phyloP scores from a whole-genome alignment of 2,113 vertebrate genomes.

The Scophthalmus maximus region DNA sequence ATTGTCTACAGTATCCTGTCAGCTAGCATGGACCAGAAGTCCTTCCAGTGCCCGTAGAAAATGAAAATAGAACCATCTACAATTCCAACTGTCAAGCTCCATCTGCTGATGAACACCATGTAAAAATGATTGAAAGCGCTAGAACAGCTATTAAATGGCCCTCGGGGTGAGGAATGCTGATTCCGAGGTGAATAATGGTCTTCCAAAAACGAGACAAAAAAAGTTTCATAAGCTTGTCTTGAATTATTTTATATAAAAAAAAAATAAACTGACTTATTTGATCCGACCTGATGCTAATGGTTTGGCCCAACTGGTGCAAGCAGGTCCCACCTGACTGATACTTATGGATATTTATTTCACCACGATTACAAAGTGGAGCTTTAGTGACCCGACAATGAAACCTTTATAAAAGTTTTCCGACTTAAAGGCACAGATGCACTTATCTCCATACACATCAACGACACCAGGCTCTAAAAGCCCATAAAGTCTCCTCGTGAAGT shows the following conservation, averaged over 20 bases:
- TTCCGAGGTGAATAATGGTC: no score
- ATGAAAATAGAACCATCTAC: neutral
- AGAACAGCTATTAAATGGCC: no score
- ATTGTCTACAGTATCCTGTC: neutral
- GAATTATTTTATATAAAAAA: no score
- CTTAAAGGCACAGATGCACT: neutral
- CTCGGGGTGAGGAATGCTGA: no score
- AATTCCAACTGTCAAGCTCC: neutral
- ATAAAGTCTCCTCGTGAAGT: slow-evolving; percentile 31
- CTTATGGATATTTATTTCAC: neutral
- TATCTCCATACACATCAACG: slow-evolving; percentile 14
- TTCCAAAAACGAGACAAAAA: no score
- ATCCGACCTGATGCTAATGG: neutral
- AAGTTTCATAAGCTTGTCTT: no score
- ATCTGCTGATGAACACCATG: neutral
- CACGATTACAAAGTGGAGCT: neutral
- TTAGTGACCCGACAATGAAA: neutral
- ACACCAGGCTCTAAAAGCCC: slow-evolving; percentile 29
- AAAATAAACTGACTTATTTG: neutral
- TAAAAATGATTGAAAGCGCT: no score
- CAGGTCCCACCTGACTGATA: neutral
- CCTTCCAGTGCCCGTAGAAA: neutral
- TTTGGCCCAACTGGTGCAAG: no score
- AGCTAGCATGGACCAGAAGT: neutral
- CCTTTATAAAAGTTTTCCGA: no score